Conservation (phyloP, 2,888 invertebrate species). For the Heliconius ismenius region DNA sequence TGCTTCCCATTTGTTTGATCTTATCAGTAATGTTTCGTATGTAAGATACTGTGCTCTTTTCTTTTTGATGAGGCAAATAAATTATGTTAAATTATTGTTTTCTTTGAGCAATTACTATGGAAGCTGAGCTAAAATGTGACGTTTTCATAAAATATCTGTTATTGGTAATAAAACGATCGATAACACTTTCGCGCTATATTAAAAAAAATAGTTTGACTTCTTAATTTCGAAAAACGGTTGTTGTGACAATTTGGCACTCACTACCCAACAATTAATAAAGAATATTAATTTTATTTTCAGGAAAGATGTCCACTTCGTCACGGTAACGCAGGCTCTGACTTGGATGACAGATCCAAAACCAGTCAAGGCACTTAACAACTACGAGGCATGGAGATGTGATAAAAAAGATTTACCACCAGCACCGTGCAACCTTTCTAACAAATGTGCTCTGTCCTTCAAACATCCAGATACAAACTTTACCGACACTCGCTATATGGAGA, state of each 20-base stretch:
- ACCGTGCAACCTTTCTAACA: slow-evolving; percentile 90
- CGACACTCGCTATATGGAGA: slow-evolving; percentile 92
- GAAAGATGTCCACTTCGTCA: slow-evolving; percentile 93
- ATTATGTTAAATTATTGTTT: not conserved
- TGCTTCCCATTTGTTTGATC: slow-evolving; percentile 21
- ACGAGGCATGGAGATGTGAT: slow-evolving; percentile 91
- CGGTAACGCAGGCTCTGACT: slow-evolving; percentile 92
- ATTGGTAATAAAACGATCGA: not conserved
- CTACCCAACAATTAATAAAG: not conserved
- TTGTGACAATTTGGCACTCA: not conserved
- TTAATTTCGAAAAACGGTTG: not conserved
- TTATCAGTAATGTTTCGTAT: not conserved
- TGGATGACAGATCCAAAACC: slow-evolving; percentile 94
- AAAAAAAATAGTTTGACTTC: not conserved
- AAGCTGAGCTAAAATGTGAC: too few species aligned
- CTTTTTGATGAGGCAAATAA: not conserved
- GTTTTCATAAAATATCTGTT: too few species aligned
- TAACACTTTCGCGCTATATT: not conserved
- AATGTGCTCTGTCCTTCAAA: slow-evolving; percentile 91
- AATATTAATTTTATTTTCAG: slow-evolving; percentile 69
- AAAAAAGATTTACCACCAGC: slow-evolving; percentile 87
- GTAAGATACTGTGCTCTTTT: not conserved
- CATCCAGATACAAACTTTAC: slow-evolving; percentile 88
- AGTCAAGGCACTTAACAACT: slow-evolving; percentile 84
- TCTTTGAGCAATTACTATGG: not conserved